Conservation (phyloP, 2,113 vertebrate species). For the Neolamprologus modestus region DNA sequence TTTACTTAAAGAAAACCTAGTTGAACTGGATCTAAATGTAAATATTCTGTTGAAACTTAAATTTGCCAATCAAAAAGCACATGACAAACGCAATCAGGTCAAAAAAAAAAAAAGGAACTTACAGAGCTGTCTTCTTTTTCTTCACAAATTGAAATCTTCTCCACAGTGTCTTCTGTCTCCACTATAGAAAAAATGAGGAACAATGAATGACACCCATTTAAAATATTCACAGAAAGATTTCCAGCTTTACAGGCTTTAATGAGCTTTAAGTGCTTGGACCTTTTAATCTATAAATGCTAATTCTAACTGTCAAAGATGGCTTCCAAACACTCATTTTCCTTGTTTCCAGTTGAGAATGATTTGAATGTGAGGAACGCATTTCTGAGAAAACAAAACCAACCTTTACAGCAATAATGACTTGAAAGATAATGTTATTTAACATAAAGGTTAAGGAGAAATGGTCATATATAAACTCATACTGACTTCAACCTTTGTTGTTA, state of each 20-base stretch:
- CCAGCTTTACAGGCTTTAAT: background rate
- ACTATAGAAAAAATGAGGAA: slow-evolving; percentile 26
- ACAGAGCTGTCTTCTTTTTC: slow-evolving; percentile 67
- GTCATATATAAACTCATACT: background rate
- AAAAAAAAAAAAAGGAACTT: slow-evolving; percentile 36
- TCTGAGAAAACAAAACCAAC: background rate
- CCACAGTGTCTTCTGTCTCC: background rate
- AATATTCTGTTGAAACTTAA: background rate
- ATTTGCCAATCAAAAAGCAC: background rate
- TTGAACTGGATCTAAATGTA: background rate
- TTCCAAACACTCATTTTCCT: background rate
- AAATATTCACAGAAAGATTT: background rate
- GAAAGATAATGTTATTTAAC: background rate
- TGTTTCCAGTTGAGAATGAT: background rate
- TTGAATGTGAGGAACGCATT: background rate
- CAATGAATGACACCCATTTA: background rate
- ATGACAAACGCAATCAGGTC: background rate
- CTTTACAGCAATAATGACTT: background rate
- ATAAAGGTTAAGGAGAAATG: background rate
- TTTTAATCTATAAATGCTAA: background rate
- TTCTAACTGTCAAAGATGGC: background rate
- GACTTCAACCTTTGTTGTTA: background rate
- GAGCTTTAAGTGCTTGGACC: background rate
- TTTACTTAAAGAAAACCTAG: background rate
- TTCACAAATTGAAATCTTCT: background rate